phyloP scores from a whole-genome alignment of 2,113 vertebrate genomes.

The Callipepla californica region DNA sequence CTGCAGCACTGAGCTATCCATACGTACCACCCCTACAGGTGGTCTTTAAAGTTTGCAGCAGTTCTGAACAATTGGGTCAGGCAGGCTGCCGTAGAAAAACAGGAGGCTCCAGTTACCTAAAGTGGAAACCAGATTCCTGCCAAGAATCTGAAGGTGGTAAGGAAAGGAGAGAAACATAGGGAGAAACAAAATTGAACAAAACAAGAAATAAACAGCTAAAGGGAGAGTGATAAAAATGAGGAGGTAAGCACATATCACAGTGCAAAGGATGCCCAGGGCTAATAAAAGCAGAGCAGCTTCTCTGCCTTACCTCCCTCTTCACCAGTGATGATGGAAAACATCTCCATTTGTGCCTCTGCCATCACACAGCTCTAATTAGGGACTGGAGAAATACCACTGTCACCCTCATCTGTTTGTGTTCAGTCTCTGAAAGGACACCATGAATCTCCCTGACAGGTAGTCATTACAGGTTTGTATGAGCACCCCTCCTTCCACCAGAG shows the following conservation, averaged over 20 bases:
- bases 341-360: constrained; percentile 62
- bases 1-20: background rate
- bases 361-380: constrained; percentile 80
- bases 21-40: background rate
- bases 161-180: background rate
- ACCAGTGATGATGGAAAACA: constrained; percentile 67
- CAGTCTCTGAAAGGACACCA: constrained; percentile 78
- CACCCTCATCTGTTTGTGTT: constrained; percentile 77
- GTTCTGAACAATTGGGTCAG: background rate
- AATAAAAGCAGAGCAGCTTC: constrained; percentile 22
- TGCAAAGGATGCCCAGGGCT: background rate
- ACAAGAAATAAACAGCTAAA: constrained; percentile 8
- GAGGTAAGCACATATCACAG: background rate
- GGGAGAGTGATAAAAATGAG: constrained; percentile 6
- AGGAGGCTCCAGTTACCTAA: background rate
- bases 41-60: constrained; percentile 32
- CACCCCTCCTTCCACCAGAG: constrained; percentile 62
- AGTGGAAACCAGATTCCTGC: background rate
- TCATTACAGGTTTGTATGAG: constrained; percentile 76
- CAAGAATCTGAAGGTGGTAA: background rate
- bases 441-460: constrained; percentile 83
- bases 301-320: constrained; percentile 19
- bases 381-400: constrained; percentile 77
- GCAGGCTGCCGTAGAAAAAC: background rate
- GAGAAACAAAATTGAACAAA: background rate